phyloP scores from a whole-genome alignment of 1,140 invertebrate species.

The Seison nebaliae region DNA sequence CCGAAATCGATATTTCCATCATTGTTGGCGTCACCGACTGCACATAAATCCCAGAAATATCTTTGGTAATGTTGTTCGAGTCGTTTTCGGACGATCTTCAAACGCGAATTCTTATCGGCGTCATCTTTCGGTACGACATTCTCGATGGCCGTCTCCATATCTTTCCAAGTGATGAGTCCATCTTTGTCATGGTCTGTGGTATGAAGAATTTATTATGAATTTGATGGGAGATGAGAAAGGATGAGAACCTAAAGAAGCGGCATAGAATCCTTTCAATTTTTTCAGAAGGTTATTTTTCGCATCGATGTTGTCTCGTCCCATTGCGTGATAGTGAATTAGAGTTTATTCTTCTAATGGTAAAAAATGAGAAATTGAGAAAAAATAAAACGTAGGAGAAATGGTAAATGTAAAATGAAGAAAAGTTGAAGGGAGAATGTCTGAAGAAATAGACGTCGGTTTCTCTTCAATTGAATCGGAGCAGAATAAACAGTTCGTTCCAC shows the following conservation, averaged over 20 bases:
- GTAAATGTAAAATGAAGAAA: too few relatives aligned
- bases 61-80: conserved; percentile 13
- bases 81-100: conserved; percentile 13
- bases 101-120: conserved; percentile 10
- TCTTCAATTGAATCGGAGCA: too few relatives aligned
- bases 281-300: too few relatives aligned
- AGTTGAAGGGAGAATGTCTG: too few relatives aligned
- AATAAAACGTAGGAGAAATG: too few relatives aligned
- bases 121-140: conserved; percentile 9
- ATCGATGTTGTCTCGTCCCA: too few relatives aligned
- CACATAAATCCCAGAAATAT: conserved; percentile 13
- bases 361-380: too few relatives aligned
- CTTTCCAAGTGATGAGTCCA: conserved; percentile 10
- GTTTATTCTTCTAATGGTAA: too few relatives aligned
- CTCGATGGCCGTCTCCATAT: conserved; percentile 11
- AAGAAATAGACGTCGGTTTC: too few relatives aligned
- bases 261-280: not conserved
- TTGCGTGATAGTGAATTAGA: too few relatives aligned
- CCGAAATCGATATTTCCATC: conserved; percentile 11
- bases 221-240: not conserved
- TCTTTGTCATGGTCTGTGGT: conserved; percentile 11
- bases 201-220: not conserved
- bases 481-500: too few relatives aligned
- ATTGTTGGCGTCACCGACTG: conserved; percentile 11
- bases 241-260: not conserved